Evolutionary conservation across 1,140 invertebrate species (phyloP).

Genomic region (Leptinotarsa texana): DNA sequence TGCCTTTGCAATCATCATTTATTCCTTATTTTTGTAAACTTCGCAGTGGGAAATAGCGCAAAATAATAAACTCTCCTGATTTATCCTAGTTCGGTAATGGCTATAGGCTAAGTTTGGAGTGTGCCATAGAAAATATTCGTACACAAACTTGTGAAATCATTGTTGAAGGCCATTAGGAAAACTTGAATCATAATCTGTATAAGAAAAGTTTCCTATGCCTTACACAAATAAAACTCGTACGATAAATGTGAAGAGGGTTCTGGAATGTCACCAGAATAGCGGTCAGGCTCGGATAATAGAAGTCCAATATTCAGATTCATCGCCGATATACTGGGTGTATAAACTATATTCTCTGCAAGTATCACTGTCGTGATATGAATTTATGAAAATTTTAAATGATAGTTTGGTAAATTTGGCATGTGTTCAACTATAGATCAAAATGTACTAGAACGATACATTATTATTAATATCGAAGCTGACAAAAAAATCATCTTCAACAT

Average conservation of each 20-base stretch:
- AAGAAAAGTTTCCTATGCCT: slow-evolving; percentile 43
- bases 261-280: slow-evolving; percentile 13
- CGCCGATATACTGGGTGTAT: no score
- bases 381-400: no score
- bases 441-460: no score
- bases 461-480: no score
- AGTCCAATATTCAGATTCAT: slow-evolving; percentile 11
- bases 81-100: slow-evolving; percentile 29
- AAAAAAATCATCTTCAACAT: no score
- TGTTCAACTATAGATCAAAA: no score
- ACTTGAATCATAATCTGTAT: slow-evolving; percentile 42
- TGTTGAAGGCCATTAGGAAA: slow-evolving; percentile 39
- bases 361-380: no score
- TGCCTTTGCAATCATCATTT: not conserved
- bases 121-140: slow-evolving; percentile 38
- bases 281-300: slow-evolving; percentile 24
- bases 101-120: slow-evolving; percentile 34
- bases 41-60: slow-evolving; percentile 9
- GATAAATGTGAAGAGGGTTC: slow-evolving; percentile 18
- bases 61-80: slow-evolving; percentile 32
- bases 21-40: not conserved
- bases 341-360: no score
- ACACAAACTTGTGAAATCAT: slow-evolving; percentile 42
- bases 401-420: no score
- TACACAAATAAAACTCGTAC: slow-evolving; percentile 40